Evolutionary conservation across 37 sponge, comb jelly and placozoan species (phyloP).

Genomic region (Ephydatia muelleri): DNA sequence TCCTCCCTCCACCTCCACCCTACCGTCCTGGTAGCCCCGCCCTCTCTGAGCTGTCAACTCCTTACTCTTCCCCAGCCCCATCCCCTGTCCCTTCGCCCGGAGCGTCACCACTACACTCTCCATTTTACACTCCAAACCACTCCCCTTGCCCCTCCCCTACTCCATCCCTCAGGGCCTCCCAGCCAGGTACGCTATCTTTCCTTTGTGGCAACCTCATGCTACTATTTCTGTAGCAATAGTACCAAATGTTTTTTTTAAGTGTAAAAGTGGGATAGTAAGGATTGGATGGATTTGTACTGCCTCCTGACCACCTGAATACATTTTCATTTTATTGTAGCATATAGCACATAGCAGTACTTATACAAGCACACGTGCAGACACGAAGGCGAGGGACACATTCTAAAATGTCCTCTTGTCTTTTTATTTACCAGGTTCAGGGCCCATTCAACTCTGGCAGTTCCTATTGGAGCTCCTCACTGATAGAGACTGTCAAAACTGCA

Average conservation of each 20-base stretch:
- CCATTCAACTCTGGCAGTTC: conserved; percentile 97
- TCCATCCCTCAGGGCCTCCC: conserved; percentile 11
- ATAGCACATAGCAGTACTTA: no score
- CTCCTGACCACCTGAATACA: no score
- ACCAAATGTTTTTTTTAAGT: no score
- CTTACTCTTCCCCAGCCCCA: conserved; percentile 25
- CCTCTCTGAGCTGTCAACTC: conserved; percentile 42
- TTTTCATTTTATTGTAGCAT: no score
- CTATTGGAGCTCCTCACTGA: conserved; percentile 93
- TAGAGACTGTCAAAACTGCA: conserved; percentile 83
- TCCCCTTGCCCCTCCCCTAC: conserved; percentile 52
- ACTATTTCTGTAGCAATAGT: no score
- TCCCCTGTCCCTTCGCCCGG: conserved; percentile 62
- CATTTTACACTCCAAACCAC: conserved; percentile 35
- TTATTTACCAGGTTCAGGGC: background rate
- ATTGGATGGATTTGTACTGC: no score
- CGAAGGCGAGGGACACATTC: no score
- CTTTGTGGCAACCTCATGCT: background rate
- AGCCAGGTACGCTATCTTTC: no score
- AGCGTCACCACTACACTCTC: conserved; percentile 62
- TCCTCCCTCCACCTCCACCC: conserved; percentile 35
- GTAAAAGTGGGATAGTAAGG: no score
- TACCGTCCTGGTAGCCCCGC: conserved; percentile 39
- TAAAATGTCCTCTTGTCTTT: background rate
- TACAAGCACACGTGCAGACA: no score